These are phyloP conservation scores for Sycophila texana DNA, from an alignment of 2,888 invertebrate species.

Conservation along the genomic window DNA sequence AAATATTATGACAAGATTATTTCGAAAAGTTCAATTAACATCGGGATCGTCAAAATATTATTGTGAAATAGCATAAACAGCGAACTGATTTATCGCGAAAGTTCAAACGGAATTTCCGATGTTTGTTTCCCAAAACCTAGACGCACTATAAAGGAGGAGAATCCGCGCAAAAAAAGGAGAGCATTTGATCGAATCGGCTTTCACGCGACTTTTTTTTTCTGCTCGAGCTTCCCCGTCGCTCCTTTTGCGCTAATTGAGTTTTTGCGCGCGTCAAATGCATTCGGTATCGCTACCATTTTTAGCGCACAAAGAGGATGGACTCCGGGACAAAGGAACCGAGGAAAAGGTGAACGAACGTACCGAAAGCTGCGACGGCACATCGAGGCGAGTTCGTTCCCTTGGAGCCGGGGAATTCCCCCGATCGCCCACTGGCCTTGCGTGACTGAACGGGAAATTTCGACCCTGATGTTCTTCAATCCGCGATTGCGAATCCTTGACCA, in stretches of 20 bases:
- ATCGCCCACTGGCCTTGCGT: no score
- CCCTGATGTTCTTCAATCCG: no score
- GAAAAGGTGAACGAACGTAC: conserved; percentile 52
- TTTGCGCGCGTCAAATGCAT: conserved; percentile 32
- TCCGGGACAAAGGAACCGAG: conserved; percentile 27
- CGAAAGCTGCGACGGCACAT: background rate
- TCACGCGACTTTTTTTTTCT: background rate
- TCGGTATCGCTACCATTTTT: conserved; percentile 50
- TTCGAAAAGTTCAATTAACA: no score
- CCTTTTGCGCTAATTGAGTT: conserved; percentile 33
- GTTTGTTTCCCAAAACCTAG: no score
- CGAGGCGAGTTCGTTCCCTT: conserved; percentile 5
- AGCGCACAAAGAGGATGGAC: conserved; percentile 46
- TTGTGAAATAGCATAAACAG: no score
- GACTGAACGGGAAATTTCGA: no score
- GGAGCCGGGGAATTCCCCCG: conserved; percentile 39
- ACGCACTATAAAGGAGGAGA: background rate
- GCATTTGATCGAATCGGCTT: background rate
- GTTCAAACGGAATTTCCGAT: no score
- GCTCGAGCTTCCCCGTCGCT: background rate
- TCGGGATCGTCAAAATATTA: no score
- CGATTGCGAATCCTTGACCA: conserved; percentile 7
- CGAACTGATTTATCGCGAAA: no score
- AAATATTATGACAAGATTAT: no score
- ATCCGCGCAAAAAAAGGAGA: background rate